Base-by-base conservation (phyloP, 2,113 vertebrate species). In the Phaetusa simplex region DNA sequence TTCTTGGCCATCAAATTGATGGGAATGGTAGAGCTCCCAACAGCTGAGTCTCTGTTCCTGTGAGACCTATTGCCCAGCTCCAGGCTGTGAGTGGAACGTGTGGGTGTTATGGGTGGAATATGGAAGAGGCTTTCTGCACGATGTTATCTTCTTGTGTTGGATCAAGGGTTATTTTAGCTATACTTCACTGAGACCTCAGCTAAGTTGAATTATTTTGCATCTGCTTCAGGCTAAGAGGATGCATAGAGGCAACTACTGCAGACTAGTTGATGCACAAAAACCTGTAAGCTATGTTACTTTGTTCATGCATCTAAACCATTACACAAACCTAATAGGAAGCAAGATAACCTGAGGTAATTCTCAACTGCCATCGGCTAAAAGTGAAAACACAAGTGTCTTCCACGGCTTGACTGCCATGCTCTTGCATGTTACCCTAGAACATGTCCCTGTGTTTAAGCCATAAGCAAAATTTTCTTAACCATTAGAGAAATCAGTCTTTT, bases 331-430 rank as follows among this genome's bases (percentile, higher is more conserved):
- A 86, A 80, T 7, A 73, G 12, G 19, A 86, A 80, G 40, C 6
- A 80, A 80, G 43, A 77, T 66, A 77, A 70, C 12, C 56, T 72
- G 40, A 59, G 43, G 79, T 56, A 82, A 76, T 69, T 82, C 40
- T 82, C 40, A 76, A 12, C 24, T 53, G 11, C 14, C 20, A 47
- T 18, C 2, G 3, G 17, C 43, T 83, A 55, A 80, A 90, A 70
- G 62, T 61, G 85, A 82, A 91, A 69, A 1, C 30, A 62, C 16
- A 59, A 52, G 3, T 29, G 2, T 49, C 49, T 80, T 86, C 52
- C n/a, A 40, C 1, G 0, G 32, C 17, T 82, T 2, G 1, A 50
- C 59, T 77, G 24, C 27, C 1, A 0, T 43, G 34, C 9, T 38
- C 12, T 82, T 86, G 52, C 23, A 49, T 59, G 22, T 67, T 82